A percentile compares a stretch with the other conserved stretches of the same genome.
Evolutionary conservation across 2,113 vertebrate genomes (phyloP).

Genomic region (Orthonyx spaldingii): DNA sequence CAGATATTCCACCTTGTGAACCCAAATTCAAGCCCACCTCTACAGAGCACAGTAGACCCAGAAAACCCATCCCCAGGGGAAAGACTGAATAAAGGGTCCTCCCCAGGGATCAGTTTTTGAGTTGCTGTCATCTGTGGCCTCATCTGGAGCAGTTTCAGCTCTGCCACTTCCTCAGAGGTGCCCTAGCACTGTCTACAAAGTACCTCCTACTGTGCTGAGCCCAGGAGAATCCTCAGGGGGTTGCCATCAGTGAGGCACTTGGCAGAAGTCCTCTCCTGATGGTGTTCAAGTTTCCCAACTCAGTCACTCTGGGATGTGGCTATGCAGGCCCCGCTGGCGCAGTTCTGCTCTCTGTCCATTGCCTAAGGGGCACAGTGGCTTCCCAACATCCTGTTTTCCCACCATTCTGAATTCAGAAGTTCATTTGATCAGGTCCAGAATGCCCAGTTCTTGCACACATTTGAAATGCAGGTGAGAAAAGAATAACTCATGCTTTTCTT

Average conservation of each 20-base stretch:
- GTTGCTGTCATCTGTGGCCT: neutral
- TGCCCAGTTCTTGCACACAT: neutral
- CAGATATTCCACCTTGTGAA: neutral
- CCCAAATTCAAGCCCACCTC: neutral
- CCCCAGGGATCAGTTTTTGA: neutral
- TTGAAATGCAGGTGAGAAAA: neutral
- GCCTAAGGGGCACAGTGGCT: neutral
- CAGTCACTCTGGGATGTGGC: neutral
- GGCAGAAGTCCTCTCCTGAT: neutral
- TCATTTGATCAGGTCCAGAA: neutral
- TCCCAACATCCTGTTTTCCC: neutral
- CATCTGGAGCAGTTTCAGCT: neutral
- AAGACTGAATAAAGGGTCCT: neutral
- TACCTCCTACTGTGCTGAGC: neutral
- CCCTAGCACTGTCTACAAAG: neutral
- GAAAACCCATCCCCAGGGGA: neutral
- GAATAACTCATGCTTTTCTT: neutral
- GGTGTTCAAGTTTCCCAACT: neutral
- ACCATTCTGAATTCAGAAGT: neutral
- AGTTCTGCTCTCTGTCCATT: neutral
- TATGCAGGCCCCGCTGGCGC: neutral
- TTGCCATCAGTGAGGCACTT: neutral
- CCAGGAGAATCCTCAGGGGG: neutral
- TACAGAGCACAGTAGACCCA: neutral
- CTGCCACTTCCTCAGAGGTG: neutral